These are phyloP conservation scores for Pipistrellus nathusii DNA, from an alignment of 2,797 vertebrate genomes.

Conservation along the genomic window DNA sequence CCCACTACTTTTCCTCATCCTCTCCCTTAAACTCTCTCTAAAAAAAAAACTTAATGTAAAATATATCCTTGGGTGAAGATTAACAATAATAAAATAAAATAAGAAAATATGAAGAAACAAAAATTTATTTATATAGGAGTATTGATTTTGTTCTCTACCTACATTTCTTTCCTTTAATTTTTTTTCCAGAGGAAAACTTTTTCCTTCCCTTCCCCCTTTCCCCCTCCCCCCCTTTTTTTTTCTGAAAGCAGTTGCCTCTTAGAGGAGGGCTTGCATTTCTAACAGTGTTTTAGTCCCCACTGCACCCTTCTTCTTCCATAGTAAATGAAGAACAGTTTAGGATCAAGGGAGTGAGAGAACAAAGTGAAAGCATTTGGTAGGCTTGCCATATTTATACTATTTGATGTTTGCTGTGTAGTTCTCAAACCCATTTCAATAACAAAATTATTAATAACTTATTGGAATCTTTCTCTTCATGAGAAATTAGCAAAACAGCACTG, in stretches of 20 bases:
- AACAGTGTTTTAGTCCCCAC: neutral
- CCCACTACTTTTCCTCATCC: too few relatives aligned
- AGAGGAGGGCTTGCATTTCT: neutral
- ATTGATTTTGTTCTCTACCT: neutral
- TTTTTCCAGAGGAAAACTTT: neutral
- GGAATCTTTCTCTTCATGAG: constrained; percentile 7
- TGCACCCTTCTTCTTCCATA: neutral
- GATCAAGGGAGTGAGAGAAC: constrained; percentile 12
- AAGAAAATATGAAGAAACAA: neutral
- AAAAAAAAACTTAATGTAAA: too few relatives aligned
- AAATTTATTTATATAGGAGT: neutral
- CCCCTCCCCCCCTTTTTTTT: neutral
- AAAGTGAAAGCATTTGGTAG: neutral
- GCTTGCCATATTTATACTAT: neutral
- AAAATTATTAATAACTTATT: constrained; percentile 70
- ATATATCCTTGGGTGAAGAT: too few relatives aligned
- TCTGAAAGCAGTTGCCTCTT: neutral
- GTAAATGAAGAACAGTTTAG: neutral
- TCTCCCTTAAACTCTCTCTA: too few relatives aligned
- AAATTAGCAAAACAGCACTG: constrained; percentile 51
- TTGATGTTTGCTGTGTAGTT: neutral
- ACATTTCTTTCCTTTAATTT: constrained; percentile 35
- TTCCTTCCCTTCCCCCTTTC: neutral
- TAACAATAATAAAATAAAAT: too few relatives aligned
- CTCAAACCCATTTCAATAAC: constrained; percentile 31